These are phyloP conservation scores for Melanostoma mellinum DNA, from an alignment of 2,888 invertebrate genomes.

Conservation along the genomic window DNA sequence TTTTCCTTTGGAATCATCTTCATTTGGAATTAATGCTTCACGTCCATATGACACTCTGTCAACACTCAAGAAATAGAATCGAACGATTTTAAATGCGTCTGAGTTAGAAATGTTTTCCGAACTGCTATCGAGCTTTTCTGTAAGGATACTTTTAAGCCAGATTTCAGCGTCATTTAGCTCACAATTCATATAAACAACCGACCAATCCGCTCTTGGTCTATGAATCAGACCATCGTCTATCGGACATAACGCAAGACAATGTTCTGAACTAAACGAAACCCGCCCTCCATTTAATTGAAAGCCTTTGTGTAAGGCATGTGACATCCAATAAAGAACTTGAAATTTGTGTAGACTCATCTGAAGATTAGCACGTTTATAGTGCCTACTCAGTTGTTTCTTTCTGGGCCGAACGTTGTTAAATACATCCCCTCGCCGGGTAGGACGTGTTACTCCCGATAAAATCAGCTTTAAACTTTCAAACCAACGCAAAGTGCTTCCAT, in stretches of 20 bases:
- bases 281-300: constrained; percentile 92
- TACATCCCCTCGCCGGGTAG: constrained; percentile 94
- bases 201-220: constrained; percentile 94
- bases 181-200: constrained; percentile 95
- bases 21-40: constrained; percentile 85
- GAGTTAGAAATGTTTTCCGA: constrained; percentile 80
- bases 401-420: constrained; percentile 92
- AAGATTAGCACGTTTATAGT: constrained; percentile 93
- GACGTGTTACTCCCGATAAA: constrained; percentile 95
- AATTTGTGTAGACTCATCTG: constrained; percentile 93
- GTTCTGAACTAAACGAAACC: constrained; percentile 91
- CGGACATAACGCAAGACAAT: constrained; percentile 88
- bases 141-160: constrained; percentile 92
- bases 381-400: constrained; percentile 95
- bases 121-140: constrained; percentile 81
- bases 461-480: constrained; percentile 97
- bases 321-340: constrained; percentile 95
- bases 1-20: constrained; percentile 82
- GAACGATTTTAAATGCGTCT: constrained; percentile 81
- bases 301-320: constrained; percentile 96
- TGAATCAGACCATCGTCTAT: constrained; percentile 92
- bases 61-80: constrained; percentile 87
- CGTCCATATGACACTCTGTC: constrained; percentile 95
- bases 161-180: constrained; percentile 96
- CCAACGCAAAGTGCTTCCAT: constrained; percentile 97